These are phyloP conservation scores for Eulemur mongoz DNA, from an alignment of 2,797 vertebrate genomes.

Conservation along the genomic window DNA sequence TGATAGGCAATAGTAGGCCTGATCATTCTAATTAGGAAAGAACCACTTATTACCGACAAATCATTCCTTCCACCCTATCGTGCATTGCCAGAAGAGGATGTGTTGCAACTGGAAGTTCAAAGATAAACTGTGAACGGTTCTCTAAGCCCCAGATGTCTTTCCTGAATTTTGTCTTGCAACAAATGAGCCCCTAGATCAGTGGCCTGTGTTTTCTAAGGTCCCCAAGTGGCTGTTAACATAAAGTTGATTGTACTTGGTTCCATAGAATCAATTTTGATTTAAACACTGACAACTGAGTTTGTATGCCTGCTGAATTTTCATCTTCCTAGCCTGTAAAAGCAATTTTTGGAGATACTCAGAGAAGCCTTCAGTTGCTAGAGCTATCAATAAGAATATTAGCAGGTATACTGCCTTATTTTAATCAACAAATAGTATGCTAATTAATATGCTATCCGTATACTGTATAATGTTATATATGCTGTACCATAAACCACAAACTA, in stretches of 20 bases:
- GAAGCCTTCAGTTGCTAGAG: background rate
- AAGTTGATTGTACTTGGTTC: background rate
- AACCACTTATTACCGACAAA: background rate
- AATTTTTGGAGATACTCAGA: background rate
- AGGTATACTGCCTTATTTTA: background rate
- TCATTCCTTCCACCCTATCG: background rate
- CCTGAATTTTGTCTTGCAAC: background rate
- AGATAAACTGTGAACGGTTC: background rate
- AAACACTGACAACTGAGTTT: background rate
- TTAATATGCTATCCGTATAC: background rate
- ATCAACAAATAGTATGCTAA: background rate
- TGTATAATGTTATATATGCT: background rate
- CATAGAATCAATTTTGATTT: background rate
- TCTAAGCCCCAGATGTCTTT: background rate
- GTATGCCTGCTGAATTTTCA: background rate
- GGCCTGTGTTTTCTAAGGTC: background rate
- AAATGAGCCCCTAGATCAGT: background rate
- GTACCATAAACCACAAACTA: background rate
- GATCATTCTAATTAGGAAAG: conserved; percentile 22
- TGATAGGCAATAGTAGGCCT: background rate
- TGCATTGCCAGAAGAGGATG: background rate
- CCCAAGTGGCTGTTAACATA: background rate
- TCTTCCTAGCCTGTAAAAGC: background rate
- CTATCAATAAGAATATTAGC: background rate
- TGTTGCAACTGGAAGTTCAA: background rate